Percentiles rank a stretch among this genome's conserved stretches.
Evolutionary conservation across 2,797 vertebrate genomes (phyloP).

Genomic region (Ctenochaetus hawaiiensis): DNA sequence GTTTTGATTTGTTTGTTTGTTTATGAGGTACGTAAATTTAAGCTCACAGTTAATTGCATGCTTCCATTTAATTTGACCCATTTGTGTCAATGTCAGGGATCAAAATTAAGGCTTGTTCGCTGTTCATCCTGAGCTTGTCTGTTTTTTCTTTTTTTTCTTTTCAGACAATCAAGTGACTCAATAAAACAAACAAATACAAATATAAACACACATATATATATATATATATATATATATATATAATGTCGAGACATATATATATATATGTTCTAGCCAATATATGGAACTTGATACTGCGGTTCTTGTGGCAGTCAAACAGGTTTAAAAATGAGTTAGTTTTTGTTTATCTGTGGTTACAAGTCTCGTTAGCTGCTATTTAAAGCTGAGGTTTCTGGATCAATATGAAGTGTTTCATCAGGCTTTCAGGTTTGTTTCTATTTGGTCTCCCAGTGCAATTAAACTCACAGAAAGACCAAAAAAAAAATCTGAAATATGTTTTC

Average conservation of each 20-base stretch:
- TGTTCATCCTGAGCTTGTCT: too few species aligned
- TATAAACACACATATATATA: too few species aligned
- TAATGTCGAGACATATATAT: too few species aligned
- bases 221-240: too few species aligned
- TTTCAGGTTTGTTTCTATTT: not conserved
- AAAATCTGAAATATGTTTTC: not conserved
- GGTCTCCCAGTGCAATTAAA: not conserved
- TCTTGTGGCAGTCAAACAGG: not conserved
- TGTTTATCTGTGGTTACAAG: not conserved
- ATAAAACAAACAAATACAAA: too few species aligned
- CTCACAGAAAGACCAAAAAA: not conserved
- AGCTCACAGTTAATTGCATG: not conserved
- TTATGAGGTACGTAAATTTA: not conserved
- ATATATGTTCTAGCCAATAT: too few species aligned
- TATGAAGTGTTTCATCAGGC: not conserved
- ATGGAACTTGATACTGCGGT: too few species aligned
- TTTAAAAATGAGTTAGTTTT: not conserved
- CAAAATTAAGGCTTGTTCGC: too few species aligned
- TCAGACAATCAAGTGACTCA: too few species aligned
- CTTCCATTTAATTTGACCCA: not conserved
- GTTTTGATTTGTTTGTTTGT: not conserved
- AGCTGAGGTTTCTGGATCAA: not conserved
- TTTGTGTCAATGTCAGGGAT: not conserved
- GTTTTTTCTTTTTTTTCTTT: too few species aligned
- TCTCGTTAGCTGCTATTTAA: slow-evolving; percentile 4